phyloP scores from a whole-genome alignment of 2,888 invertebrate genomes.

The Boloria euphrosyne region DNA sequence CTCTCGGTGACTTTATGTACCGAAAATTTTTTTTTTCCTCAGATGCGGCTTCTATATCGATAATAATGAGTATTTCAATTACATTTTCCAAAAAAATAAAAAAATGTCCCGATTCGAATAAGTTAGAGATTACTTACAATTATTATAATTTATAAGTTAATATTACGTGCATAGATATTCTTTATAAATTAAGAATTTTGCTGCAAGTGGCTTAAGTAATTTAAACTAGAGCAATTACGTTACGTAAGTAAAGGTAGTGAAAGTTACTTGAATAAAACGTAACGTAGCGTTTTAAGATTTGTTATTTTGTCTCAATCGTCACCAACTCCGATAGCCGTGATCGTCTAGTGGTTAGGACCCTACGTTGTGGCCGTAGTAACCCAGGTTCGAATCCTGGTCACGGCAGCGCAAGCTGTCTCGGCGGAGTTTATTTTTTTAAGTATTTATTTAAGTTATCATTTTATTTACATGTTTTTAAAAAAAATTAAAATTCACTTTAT shows the following conservation, averaged over 20 bases:
- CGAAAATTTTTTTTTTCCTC: too few species aligned
- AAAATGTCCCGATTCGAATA: too few species aligned
- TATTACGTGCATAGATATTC: too few species aligned
- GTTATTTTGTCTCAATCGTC: not conserved
- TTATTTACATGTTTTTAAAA: not conserved
- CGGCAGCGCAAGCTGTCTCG: slow-evolving; percentile 52
- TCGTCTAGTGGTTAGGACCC: slow-evolving; percentile 90
- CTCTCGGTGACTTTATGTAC: too few species aligned
- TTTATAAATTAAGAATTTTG: not conserved
- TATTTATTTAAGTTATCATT: not conserved
- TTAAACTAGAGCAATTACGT: slow-evolving; percentile 1
- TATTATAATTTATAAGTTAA: too few species aligned
- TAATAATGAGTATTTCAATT: too few species aligned
- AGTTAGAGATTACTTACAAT: too few species aligned
- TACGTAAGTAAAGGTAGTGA: slow-evolving; percentile 10
- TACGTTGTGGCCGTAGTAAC: slow-evolving; percentile 90
- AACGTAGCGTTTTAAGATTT: slow-evolving; percentile 1
- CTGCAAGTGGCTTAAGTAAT: not conserved
- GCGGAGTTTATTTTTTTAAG: slow-evolving; percentile 1
- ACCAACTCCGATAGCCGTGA: slow-evolving; percentile 62
- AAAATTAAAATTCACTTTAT: not conserved
- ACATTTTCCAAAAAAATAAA: too few species aligned
- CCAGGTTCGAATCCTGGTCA: slow-evolving; percentile 88
- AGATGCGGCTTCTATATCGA: too few species aligned
- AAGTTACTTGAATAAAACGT: not conserved